These are phyloP conservation scores for Tylochromis polylepis DNA, from an alignment of 2,113 vertebrate species.

Conservation along the genomic window DNA sequence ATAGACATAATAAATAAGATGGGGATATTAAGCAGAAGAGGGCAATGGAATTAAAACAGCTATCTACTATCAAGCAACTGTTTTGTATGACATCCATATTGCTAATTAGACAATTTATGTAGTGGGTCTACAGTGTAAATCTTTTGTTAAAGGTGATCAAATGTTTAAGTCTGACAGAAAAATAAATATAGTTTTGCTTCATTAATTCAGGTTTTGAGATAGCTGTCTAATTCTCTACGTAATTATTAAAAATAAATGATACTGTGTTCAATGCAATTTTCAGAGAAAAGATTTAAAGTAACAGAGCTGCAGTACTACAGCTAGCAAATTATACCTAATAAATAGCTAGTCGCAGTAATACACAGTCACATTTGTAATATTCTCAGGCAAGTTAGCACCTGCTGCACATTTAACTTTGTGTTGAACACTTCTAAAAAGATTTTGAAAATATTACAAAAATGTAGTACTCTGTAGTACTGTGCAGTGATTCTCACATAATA, in stretches of 20 bases:
- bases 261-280: neutral
- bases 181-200: too few species aligned
- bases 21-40: neutral
- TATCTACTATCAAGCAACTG: neutral
- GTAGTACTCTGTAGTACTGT: neutral
- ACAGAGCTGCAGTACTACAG: neutral
- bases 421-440: neutral
- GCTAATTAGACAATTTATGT: too few species aligned
- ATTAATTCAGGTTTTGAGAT: too few species aligned
- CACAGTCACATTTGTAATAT: neutral
- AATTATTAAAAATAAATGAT: neutral
- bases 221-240: neutral
- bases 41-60: neutral
- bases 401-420: neutral
- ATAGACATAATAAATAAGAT: neutral
- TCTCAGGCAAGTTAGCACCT: neutral
- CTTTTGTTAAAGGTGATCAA: neutral
- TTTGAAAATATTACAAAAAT: neutral
- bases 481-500: neutral
- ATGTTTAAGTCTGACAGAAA: too few species aligned
- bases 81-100: too few species aligned
- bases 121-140: accelerated
- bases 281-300: neutral
- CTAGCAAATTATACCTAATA: neutral
- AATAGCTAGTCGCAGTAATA: neutral